A percentile compares a stretch with the other conserved stretches of the same genome.
Evolutionary conservation across 37 sponge, comb jelly and placozoan species (phyloP).

Genomic region (Haliclona indistincta): DNA sequence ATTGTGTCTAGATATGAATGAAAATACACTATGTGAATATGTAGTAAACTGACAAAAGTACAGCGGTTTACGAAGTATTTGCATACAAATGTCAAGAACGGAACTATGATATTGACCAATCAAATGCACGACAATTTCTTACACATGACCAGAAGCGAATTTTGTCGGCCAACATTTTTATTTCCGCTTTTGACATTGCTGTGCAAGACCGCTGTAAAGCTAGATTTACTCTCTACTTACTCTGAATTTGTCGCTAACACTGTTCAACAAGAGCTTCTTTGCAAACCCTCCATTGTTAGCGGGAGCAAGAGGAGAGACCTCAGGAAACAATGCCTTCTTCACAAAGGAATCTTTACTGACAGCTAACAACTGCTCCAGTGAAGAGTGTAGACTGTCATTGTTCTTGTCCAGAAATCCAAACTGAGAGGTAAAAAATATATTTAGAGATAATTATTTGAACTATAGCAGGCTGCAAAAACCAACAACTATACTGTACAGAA

Average conservation of each 20-base stretch:
- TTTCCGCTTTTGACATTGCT: not conserved
- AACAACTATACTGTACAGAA: not conserved
- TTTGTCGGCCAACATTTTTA: no score
- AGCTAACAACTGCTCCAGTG: conserved; percentile 80
- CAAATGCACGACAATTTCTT: no score
- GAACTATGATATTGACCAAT: no score
- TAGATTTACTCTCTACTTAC: conserved; percentile 39
- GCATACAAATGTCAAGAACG: no score
- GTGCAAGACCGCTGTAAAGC: not conserved
- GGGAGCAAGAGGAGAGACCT: conserved; percentile 22
- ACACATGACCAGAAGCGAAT: no score
- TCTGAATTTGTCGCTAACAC: conserved; percentile 91
- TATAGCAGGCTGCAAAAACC: not conserved
- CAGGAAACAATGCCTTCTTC: conserved; percentile 70
- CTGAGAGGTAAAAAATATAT: conserved; percentile 16
- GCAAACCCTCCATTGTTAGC: conserved; percentile 42
- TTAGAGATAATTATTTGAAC: not conserved
- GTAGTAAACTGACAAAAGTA: not conserved
- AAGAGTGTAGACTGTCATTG: conserved; percentile 92
- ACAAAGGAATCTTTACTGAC: conserved; percentile 74
- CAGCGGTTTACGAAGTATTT: no score
- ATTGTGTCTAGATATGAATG: conserved; percentile 64
- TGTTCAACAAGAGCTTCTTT: conserved; percentile 86
- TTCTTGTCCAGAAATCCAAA: conserved; percentile 91
- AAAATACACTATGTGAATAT: no score